Evolutionary conservation across 2,113 vertebrate genomes (phyloP), one percentile per base, ranked within the genome.

Genomic region (Xiphophorus couchianus): DNA sequence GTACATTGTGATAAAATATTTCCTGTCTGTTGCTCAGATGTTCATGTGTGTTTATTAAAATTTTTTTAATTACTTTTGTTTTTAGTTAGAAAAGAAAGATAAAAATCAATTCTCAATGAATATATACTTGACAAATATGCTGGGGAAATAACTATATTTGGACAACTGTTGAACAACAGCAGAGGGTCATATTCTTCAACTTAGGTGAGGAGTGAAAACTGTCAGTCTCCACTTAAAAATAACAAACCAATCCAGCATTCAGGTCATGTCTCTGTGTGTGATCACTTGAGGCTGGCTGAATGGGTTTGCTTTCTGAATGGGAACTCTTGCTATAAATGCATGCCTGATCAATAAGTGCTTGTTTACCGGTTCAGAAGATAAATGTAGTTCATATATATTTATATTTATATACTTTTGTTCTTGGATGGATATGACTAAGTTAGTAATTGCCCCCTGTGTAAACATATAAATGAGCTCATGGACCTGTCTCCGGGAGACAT

Each of bases 401-500:
- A 22, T 54, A 54, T 54, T 13, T 33, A 19, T 30, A 15, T 8
- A 69, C 64, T 74, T 31, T 77, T 44, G 69, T 29, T n/a, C 65
- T 74, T 69, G 11, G n/a, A 63, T 71, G n/a, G 25, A 54, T 48
- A 5, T 69, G 66, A 78, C 64, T 69, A 73, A 66, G 27, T 19
- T 39, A 31, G 66, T 60, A 33, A 13, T 22, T 66, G 44, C 74
- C 25, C 66, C 13, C 30, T 61, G 71, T 0, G 37, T 81, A 82
- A 70, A 81, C 78, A 82, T 82, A 80, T 73, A 75, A 73, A 86
- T 62, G 66, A 82, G 60, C 78, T 77, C 71, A 28, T 64, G 58
- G 39, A 61, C 27, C 39, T 35, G 71, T 74, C 37, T 28, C 69
- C 70, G 39, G 39, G 74, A 84, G 76, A 82, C 68, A 73, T 70